Evolutionary conservation across 1,140 invertebrate species (phyloP), one percentile per base, ranked within the genome.

Genomic region (Steinernema feltiae): DNA sequence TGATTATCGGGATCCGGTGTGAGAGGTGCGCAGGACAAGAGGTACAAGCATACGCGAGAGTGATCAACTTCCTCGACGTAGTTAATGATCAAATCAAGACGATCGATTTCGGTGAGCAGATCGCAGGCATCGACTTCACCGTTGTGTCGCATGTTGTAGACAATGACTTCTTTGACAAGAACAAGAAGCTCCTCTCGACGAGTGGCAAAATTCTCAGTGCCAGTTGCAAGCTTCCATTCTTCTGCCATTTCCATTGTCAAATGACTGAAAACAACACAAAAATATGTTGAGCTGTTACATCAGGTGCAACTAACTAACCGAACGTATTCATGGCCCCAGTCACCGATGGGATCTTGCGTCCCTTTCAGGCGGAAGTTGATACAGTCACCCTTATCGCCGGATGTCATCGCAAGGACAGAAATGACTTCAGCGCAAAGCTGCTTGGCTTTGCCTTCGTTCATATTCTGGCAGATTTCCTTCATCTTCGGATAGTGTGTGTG

Each of bases 301-400:
- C 41, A n/a, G n/a, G 24, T 15, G 3, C 12, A 27, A 15, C 24
- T 15, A 15, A 63, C 53, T 63, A 17, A 63, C 53, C 92, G 90
- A 18, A 99, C 95, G 90, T 99, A 99, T 89, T 99, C 97, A 88
- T 99, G 97, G 1, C 97, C 97, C 97, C 97, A 99, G 83, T 96
- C 93, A 1, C 94, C 94, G 78, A 99, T 94, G 32, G 90, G 94
- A 91, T 86, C 91, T 87, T 87, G 92, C 87, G 83, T 27, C 88
- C 86, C 92, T 81, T 90, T 86, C 2, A 99, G 88, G 80, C 94
- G 91, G 86, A 94, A 99, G 79, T 94, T 94, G 0, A 99, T 88
- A 85, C 94, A 97, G 87, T 98, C 95, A 83, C 92, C 88, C 32
- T 91, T 91, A 78, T 95, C 93, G 89, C 81, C 83, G 71, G 95